A percentile compares a stretch with the other conserved stretches of the same genome.
These are phyloP conservation scores for Lepisosteus osseus DNA, from an alignment of 2,113 vertebrate species.

Conservation along the genomic window DNA sequence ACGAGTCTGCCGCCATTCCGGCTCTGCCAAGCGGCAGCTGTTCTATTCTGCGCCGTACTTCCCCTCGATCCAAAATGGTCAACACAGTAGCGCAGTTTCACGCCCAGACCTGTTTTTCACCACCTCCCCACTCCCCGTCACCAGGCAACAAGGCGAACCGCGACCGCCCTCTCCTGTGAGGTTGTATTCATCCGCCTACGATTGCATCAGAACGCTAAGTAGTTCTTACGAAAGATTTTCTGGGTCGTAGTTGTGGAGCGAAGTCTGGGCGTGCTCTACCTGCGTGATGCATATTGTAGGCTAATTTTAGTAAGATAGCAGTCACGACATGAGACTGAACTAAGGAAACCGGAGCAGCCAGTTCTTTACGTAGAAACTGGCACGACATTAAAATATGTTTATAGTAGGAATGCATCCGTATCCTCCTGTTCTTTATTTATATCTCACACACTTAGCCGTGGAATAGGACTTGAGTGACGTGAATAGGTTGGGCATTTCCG, in stretches of 20 bases:
- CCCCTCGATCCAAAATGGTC: conserved; percentile 59
- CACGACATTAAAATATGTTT: too few species aligned
- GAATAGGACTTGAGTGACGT: too few species aligned
- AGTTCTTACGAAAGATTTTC: conserved; percentile 38
- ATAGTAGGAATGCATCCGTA: too few species aligned
- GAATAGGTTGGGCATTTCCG: too few species aligned
- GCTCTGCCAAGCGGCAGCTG: conserved; percentile 37
- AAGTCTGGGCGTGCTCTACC: neutral
- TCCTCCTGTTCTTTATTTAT: too few species aligned
- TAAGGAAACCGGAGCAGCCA: too few species aligned
- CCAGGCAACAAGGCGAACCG: conserved; percentile 65
- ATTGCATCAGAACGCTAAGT: conserved; percentile 71
- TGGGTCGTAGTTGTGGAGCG: neutral
- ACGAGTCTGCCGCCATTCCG: conserved; percentile 60
- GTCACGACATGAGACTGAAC: too few species aligned
- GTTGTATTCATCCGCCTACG: conserved; percentile 58
- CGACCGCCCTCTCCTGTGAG: conserved; percentile 41
- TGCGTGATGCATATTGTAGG: neutral
- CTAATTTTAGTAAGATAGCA: too few species aligned
- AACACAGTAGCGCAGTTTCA: conserved; percentile 31
- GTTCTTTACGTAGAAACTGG: too few species aligned
- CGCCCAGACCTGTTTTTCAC: conserved; percentile 25
- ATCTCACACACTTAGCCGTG: too few species aligned
- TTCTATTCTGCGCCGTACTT: neutral
- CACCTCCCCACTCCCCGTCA: conserved; percentile 57